These are phyloP conservation scores for Addax nasomaculatus DNA, from an alignment of 2,113 vertebrate species.

Conservation along the genomic window DNA sequence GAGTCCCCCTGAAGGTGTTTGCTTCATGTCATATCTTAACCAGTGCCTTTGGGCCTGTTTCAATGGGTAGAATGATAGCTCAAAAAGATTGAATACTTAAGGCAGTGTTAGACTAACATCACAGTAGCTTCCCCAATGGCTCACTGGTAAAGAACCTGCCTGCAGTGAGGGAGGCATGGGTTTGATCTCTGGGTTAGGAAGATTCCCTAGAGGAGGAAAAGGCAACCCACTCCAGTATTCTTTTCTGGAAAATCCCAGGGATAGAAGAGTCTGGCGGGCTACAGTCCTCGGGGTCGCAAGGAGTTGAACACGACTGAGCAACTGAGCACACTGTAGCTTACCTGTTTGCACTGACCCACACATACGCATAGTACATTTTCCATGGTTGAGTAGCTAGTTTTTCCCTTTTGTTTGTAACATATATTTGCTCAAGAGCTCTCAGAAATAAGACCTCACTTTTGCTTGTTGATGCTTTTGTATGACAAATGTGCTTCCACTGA, in stretches of 20 bases:
- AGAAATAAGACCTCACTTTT: background rate
- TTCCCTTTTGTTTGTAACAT: background rate
- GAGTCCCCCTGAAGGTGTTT: background rate
- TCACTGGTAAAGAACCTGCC: background rate
- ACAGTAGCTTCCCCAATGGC: background rate
- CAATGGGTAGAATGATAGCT: background rate
- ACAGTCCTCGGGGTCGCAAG: background rate
- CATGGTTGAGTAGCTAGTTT: background rate
- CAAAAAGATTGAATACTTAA: background rate
- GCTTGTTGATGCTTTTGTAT: background rate
- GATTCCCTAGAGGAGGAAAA: background rate
- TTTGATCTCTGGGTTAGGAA: background rate
- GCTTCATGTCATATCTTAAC: background rate
- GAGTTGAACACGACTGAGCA: background rate
- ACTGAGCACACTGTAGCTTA: background rate
- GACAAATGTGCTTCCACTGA: background rate
- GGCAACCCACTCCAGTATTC: background rate
- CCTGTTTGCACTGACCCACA: background rate
- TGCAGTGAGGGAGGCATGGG: background rate
- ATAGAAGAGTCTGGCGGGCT: background rate
- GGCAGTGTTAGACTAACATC: background rate
- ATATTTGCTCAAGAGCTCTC: background rate
- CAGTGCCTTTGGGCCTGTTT: background rate
- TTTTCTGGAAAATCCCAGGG: background rate
- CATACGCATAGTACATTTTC: background rate